Base-by-base conservation (phyloP, 2,888 invertebrate species). In the Tipula confusa region DNA sequence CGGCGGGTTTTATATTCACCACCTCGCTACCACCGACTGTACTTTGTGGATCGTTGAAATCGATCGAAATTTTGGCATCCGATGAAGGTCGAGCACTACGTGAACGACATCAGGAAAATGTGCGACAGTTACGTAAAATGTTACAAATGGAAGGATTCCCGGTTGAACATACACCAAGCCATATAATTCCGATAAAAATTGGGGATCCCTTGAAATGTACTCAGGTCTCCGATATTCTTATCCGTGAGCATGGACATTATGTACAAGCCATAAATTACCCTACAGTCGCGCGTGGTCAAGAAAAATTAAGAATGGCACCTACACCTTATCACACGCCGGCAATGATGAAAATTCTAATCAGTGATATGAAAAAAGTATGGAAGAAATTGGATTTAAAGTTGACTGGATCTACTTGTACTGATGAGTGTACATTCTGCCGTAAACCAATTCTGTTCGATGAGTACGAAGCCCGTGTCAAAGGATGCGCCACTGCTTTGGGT, bases 251-350 rank as follows among this genome's bases (percentile, higher is more conserved):
- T 87, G 96, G 97, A 0, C 98, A 98, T 88, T 99, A 99, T 87
- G 95, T 98, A 36, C 98, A 98, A 90, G 96, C 98, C n/a, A 99
- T 99, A 86, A 98, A 99, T 91, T 97, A 97, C 90, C 98, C 98
- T 5, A 99, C 98, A 0, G 98, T 99, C 1, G 94, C 97, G 0
- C 93, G 95, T 85, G 98, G 98, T 0, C 93, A 96, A 88, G 98
- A 99, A 89, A 95, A 98, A 86, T 91, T 99, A 84, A 92, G 98
- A 83, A 92, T 98, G 87, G 98, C 98, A 0, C 98, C 98, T 1
- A 98, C 98, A 0, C 98, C 98, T 11, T 95, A 95, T 89, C 98
- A 98, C 89, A 95, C 96, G 6, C 91, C 91, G 29, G 91, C 92
- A 83, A 95, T 97, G 94, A 97, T 98, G 91, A 95, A 98, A 89